Evolutionary conservation across 2,113 vertebrate genomes (phyloP).

Genomic region (Hyla sarda): DNA sequence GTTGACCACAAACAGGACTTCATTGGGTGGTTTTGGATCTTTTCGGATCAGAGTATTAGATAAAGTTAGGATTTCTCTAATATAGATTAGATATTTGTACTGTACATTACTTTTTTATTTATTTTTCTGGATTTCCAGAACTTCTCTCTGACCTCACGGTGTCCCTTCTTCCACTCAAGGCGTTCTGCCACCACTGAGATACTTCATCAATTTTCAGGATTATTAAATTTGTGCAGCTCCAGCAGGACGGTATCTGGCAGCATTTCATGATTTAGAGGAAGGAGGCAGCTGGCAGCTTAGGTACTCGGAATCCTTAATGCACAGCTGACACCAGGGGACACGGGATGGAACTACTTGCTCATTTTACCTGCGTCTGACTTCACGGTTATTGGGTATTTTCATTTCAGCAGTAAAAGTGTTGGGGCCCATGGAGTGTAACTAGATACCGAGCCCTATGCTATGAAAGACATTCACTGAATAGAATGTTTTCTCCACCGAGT

Average conservation of each 20-base stretch:
- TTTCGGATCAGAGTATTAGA: neutral
- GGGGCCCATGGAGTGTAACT: too few species aligned
- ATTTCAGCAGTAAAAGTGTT: neutral
- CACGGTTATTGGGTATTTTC: neutral
- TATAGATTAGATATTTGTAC: conserved; percentile 5
- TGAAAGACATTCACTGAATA: neutral
- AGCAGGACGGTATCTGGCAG: conserved; percentile 37
- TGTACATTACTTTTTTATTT: neutral
- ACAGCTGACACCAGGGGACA: conserved; percentile 2
- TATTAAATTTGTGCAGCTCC: conserved; percentile 58
- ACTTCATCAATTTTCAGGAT: conserved; percentile 60
- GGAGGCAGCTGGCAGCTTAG: conserved; percentile 46
- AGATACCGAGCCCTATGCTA: neutral
- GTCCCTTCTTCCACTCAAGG: conserved; percentile 51
- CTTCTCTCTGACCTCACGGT: conserved; percentile 30
- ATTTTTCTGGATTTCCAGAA: conserved; percentile 21
- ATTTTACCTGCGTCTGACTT: neutral
- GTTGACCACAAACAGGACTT: neutral
- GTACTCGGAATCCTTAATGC: conserved; percentile 43
- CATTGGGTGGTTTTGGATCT: neutral
- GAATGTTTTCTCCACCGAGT: neutral
- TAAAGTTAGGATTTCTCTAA: neutral
- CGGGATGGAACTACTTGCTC: neutral
- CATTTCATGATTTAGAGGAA: conserved; percentile 47
- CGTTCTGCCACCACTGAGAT: conserved; percentile 22